Evolutionary conservation across 2,113 vertebrate species (phyloP), one percentile per base, ranked within the genome.

Genomic region (Cavia porcellus): DNA sequence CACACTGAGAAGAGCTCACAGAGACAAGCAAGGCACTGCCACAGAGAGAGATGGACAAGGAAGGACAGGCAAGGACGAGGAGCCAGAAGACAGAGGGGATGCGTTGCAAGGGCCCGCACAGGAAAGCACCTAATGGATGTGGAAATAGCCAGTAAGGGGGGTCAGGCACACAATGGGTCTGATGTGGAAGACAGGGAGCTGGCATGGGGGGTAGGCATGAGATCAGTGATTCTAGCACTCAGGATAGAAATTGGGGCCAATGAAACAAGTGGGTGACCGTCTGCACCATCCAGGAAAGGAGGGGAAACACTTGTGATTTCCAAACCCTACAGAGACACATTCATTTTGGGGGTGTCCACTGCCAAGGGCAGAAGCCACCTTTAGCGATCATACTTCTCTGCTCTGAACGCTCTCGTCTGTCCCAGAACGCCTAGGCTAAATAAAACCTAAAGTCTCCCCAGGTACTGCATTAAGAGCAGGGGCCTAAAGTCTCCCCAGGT

Each of bases 321-420:
- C 28, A 30, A 25, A 24, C 47, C 72, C 62, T 9, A 4, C 35
- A 38, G 24, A 0, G 52, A 45, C 7, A 24, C 0, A 0, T 5
- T 80, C 57, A 68, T 1, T 1, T 24, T 47, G 62, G 75, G 80
- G 14, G n/a, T 2, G 5, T 50, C 19, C 7, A 2, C 14, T 50
- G 17, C 52, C 50, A 7, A 72, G 52, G 77, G 3, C 32, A 66
- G 47, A 19, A 77, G 55, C 35, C 79, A 52, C 22, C 62, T 35
- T 61, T 11, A 82, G 77, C 57, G 66, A 74, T 84, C 68, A 32
- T 2, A 74, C n/a, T 75, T 61, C 4, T 11, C 3, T 30, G 30
- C 7, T 57, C 30, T 57, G 24, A 77, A 47, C 22, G 24, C 47
- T 0, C 68, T 20, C 30, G 52, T 50, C 25, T 35, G 12, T n/a